Conservation (phyloP, 2,797 vertebrate species). For the Myripristis jacobus region DNA sequence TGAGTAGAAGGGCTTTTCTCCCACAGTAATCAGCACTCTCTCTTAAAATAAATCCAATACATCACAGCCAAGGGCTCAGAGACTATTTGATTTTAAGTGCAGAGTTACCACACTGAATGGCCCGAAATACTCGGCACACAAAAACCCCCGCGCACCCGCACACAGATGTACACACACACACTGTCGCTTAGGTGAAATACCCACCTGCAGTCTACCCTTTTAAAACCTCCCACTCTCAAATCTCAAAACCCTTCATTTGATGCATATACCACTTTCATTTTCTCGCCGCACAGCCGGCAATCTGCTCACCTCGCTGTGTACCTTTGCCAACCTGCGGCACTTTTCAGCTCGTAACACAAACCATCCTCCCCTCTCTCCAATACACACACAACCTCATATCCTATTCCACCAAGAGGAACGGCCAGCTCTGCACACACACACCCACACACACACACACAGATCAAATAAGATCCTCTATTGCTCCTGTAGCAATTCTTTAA, state of each 20-base stretch:
- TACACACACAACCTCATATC: slow-evolving; percentile 32
- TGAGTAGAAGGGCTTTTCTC: slow-evolving; percentile 52
- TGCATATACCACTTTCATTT: slow-evolving; percentile 51
- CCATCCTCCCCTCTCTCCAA: slow-evolving; percentile 30
- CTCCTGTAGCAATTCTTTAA: slow-evolving; percentile 45
- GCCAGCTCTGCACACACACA: slow-evolving; percentile 26
- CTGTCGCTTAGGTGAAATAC: slow-evolving; percentile 15
- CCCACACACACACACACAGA: slow-evolving; percentile 19
- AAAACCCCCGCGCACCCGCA: slow-evolving; percentile 2
- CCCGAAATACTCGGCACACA: neutral
- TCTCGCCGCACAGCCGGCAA: slow-evolving; percentile 21
- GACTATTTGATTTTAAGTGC: slow-evolving; percentile 39
- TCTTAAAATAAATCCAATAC: slow-evolving; percentile 45
- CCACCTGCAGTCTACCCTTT: slow-evolving; percentile 34
- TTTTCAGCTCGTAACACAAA: slow-evolving; percentile 43
- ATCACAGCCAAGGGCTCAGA: slow-evolving; percentile 19
- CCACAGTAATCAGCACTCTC: slow-evolving; percentile 38
- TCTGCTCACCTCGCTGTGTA: slow-evolving; percentile 53
- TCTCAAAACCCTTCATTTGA: slow-evolving; percentile 38
- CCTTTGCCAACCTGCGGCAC: slow-evolving; percentile 32
- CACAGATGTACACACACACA: slow-evolving; percentile 17
- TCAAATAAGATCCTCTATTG: slow-evolving; percentile 42
- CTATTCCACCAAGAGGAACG: slow-evolving; percentile 37
- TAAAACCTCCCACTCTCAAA: slow-evolving; percentile 46
- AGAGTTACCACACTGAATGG: slow-evolving; percentile 40